These are phyloP conservation scores for Drosophila helvetica DNA, from an alignment of 2,888 invertebrate genomes.

Conservation along the genomic window DNA sequence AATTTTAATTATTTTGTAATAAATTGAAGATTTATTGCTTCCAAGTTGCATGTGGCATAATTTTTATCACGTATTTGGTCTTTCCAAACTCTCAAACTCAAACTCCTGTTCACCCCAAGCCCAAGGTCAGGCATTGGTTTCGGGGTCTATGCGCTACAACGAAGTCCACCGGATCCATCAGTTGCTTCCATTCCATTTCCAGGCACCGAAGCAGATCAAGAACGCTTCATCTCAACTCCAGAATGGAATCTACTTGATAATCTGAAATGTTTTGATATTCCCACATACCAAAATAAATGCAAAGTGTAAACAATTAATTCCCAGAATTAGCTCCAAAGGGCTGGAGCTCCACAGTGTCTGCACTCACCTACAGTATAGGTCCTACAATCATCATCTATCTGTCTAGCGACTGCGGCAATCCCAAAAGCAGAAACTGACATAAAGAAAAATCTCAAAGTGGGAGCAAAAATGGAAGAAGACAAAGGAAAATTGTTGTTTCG, in stretches of 20 bases:
- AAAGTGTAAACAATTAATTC: no score
- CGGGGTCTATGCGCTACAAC: neutral
- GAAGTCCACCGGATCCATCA: conserved; percentile 22
- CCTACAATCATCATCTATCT: no score
- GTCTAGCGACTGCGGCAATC: neutral
- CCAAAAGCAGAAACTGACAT: neutral
- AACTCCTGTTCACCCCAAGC: neutral
- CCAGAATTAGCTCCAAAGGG: no score
- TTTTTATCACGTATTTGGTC: conserved; percentile 69
- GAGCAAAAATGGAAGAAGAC: neutral
- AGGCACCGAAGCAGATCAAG: no score
- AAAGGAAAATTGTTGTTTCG: conserved; percentile 16
- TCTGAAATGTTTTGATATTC: no score
- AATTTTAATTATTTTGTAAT: conserved; percentile 79
- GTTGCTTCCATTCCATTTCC: neutral
- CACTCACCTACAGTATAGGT: no score
- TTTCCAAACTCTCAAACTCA: neutral
- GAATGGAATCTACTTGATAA: no score
- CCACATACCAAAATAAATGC: no score
- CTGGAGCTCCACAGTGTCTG: no score
- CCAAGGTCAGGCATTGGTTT: neutral
- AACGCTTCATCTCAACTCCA: no score
- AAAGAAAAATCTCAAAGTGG: neutral
- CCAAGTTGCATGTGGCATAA: conserved; percentile 69
- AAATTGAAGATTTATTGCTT: conserved; percentile 79